These are phyloP conservation scores for Telenomus remus DNA, from an alignment of 1,140 invertebrate species.

Conservation along the genomic window DNA sequence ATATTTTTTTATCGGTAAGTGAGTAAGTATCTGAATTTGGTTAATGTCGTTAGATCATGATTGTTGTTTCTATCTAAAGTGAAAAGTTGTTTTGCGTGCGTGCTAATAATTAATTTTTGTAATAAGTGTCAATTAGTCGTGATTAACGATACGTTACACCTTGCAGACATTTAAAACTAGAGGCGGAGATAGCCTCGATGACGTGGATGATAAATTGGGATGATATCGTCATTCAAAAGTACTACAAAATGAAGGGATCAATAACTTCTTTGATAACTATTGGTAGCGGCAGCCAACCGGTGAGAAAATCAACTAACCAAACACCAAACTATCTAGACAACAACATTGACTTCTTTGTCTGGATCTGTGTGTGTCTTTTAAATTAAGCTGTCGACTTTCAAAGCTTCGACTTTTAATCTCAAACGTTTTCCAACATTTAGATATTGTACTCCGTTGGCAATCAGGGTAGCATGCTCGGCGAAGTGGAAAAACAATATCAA, in stretches of 20 bases:
- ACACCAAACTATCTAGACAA: too few relatives aligned
- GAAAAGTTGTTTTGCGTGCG: too few relatives aligned
- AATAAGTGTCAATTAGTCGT: background rate
- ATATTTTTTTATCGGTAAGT: constrained; percentile 82
- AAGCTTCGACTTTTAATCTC: too few relatives aligned
- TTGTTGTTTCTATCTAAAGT: too few relatives aligned
- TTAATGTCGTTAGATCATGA: too few relatives aligned
- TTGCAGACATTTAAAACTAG: constrained; percentile 90
- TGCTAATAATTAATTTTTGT: background rate
- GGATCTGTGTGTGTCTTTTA: too few relatives aligned
- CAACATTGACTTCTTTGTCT: too few relatives aligned
- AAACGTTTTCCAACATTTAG: constrained; percentile 65
- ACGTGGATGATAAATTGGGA: constrained; percentile 93
- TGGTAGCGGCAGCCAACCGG: constrained; percentile 79
- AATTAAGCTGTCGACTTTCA: too few relatives aligned
- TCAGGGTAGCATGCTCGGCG: constrained; percentile 80
- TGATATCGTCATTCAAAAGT: constrained; percentile 79
- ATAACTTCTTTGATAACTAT: constrained; percentile 79
- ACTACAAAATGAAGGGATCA: constrained; percentile 76
- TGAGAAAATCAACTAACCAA: constrained; percentile 62
- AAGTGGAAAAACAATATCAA: constrained; percentile 85
- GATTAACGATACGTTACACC: background rate
- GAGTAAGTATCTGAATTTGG: too few relatives aligned
- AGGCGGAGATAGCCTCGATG: constrained; percentile 96
- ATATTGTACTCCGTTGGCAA: constrained; percentile 85